Percentiles rank a stretch among this genome's conserved stretches.
Conservation (phyloP, 2,888 invertebrate genomes). For the Trachelus stipa region DNA sequence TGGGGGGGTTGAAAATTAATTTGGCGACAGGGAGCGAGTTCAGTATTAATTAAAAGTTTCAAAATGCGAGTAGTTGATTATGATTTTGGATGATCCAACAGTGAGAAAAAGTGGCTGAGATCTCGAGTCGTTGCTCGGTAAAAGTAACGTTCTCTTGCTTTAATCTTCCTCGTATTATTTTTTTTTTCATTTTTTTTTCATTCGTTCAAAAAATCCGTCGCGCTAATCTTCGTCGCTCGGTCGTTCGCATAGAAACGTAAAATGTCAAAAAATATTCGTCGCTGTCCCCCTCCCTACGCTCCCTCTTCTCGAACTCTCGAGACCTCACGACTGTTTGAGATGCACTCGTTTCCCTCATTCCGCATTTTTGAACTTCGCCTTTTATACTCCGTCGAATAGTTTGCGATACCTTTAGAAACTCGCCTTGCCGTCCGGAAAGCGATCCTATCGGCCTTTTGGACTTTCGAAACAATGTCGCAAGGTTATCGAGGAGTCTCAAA, state of each 20-base stretch:
- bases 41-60: conserved; percentile 51
- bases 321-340: background rate
- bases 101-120: background rate
- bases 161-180: background rate
- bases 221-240: background rate
- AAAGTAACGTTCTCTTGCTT: background rate
- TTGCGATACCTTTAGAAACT: background rate
- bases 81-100: conserved; percentile 40
- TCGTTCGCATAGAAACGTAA: background rate
- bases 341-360: background rate
- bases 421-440: background rate
- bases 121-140: background rate
- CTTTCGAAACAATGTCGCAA: background rate
- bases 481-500: background rate
- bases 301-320: background rate
- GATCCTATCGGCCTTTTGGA: background rate
- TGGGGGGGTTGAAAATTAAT: conserved; percentile 36
- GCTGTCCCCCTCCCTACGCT: no score
- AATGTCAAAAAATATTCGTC: background rate
- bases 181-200: background rate
- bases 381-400: background rate
- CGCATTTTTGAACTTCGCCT: background rate
- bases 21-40: conserved; percentile 26
- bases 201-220: background rate
- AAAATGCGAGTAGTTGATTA: conserved; percentile 38